A percentile compares a stretch with the other conserved stretches of the same genome.
These are phyloP conservation scores for Ptychochromis oligacanthus DNA, from an alignment of 2,113 vertebrate genomes.

Conservation along the genomic window DNA sequence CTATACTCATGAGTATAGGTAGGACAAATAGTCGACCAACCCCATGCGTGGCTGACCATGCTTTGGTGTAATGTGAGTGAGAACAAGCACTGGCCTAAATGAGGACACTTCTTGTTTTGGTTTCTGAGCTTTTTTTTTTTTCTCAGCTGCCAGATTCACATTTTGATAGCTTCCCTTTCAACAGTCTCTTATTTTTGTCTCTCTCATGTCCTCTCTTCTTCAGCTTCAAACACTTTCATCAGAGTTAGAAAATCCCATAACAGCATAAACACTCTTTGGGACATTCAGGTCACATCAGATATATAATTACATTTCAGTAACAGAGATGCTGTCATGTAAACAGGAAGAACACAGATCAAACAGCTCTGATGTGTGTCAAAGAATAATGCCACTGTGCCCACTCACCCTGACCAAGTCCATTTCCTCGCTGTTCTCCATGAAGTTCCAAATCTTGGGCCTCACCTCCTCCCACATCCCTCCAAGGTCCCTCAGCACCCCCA, in stretches of 20 bases:
- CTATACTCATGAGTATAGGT: background rate
- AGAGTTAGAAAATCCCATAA: background rate
- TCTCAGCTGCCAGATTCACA: background rate
- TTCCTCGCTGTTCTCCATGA: conserved; percentile 93
- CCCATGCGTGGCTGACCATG: background rate
- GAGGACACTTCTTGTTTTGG: background rate
- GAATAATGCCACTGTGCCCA: background rate
- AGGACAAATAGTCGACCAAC: background rate
- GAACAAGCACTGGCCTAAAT: background rate
- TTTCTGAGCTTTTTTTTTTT: background rate
- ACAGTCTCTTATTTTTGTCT: background rate
- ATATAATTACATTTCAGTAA: conserved; percentile 23
- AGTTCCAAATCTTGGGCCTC: conserved; percentile 89
- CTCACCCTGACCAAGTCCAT: conserved; percentile 95
- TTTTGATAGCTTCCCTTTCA: background rate
- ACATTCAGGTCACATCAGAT: background rate
- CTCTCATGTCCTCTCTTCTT: background rate
- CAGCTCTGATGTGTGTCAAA: background rate
- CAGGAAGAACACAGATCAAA: conserved; percentile 18
- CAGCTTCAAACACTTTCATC: background rate
- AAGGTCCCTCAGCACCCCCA: conserved; percentile 90
- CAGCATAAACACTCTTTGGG: background rate
- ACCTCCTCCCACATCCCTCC: conserved; percentile 96
- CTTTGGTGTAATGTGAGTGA: background rate
- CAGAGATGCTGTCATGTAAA: conserved; percentile 27